Evolutionary conservation across 1,140 invertebrate genomes (phyloP).

Genomic region (Dryas iulia): DNA sequence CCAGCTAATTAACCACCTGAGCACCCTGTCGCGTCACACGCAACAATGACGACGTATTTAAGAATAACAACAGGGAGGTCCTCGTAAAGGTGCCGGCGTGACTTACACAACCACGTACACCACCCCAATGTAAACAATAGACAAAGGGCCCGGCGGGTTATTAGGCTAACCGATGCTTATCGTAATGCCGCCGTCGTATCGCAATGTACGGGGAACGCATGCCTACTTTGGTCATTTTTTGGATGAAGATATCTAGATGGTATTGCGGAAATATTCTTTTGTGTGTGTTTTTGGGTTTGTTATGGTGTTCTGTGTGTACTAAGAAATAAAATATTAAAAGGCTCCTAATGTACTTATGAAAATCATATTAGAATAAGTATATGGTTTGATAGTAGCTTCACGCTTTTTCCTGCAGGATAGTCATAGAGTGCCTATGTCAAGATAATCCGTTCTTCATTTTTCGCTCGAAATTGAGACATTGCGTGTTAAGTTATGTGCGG

Average conservation of each 20-base stretch:
- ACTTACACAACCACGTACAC: slow-evolving; percentile 67
- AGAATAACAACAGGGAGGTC: slow-evolving; percentile 68
- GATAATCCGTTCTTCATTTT: too few species aligned
- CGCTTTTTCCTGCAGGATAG: too few species aligned
- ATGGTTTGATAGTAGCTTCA: too few species aligned
- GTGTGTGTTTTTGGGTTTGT: too few species aligned
- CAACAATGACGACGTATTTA: slow-evolving; percentile 59
- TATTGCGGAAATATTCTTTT: neutral
- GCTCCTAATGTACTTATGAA: too few species aligned
- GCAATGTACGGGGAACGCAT: slow-evolving; percentile 43
- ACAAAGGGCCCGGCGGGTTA: slow-evolving; percentile 67
- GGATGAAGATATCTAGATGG: slow-evolving; percentile 32
- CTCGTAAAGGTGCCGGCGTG: slow-evolving; percentile 65
- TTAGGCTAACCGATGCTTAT: slow-evolving; percentile 63
- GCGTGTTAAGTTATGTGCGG: too few species aligned
- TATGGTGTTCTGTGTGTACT: neutral
- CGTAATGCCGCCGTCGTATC: slow-evolving; percentile 36
- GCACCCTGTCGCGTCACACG: slow-evolving; percentile 44
- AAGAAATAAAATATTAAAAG: too few species aligned
- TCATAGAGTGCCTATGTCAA: too few species aligned
- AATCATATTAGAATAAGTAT: too few species aligned
- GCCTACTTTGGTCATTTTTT: slow-evolving; percentile 1
- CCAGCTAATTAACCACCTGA: slow-evolving; percentile 29
- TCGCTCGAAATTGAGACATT: too few species aligned
- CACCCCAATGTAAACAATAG: slow-evolving; percentile 75